Percentiles rank a stretch among this genome's conserved stretches.
Conservation (phyloP, 2,113 vertebrate genomes). For the Ictalurus furcatus region DNA sequence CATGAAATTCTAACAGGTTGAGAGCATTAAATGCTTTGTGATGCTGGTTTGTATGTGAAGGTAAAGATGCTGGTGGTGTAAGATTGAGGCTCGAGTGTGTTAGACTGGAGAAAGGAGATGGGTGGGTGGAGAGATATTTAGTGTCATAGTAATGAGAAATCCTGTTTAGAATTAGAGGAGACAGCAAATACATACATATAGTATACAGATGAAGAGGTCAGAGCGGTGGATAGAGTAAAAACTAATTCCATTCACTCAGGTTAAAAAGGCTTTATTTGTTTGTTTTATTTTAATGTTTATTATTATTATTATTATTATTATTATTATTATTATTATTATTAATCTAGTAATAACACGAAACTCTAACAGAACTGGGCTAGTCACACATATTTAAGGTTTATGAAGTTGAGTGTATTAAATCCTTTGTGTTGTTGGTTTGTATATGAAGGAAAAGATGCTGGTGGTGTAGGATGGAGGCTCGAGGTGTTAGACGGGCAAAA, state of each 20-base stretch:
- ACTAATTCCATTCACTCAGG: too few relatives aligned
- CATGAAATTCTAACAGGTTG: not conserved
- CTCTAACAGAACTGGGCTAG: not conserved
- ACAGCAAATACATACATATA: too few relatives aligned
- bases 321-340: not conserved
- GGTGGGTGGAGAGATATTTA: constrained; percentile 40
- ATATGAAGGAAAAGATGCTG: constrained; percentile 19
- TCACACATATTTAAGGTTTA: not conserved
- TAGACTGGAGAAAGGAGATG: constrained; percentile 7
- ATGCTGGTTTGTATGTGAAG: constrained; percentile 25
- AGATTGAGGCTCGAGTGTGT: constrained; percentile 19
- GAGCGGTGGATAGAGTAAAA: too few relatives aligned
- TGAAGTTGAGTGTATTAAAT: constrained; percentile 14
- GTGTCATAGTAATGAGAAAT: too few relatives aligned
- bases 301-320: not conserved
- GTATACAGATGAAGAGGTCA: too few relatives aligned
- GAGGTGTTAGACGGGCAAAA: constrained; percentile 21
- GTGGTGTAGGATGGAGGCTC: constrained; percentile 11
- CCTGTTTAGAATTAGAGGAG: too few relatives aligned
- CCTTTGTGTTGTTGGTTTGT: constrained; percentile 33
- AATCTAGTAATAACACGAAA: not conserved
- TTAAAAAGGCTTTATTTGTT: too few relatives aligned
- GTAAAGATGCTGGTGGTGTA: constrained; percentile 21
- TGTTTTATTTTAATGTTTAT: too few relatives aligned
- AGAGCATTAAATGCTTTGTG: constrained; percentile 25